Percentiles rank a stretch among this genome's conserved stretches.
Evolutionary conservation across 2,888 invertebrate species (phyloP).

Genomic region (Lithophane socia): DNA sequence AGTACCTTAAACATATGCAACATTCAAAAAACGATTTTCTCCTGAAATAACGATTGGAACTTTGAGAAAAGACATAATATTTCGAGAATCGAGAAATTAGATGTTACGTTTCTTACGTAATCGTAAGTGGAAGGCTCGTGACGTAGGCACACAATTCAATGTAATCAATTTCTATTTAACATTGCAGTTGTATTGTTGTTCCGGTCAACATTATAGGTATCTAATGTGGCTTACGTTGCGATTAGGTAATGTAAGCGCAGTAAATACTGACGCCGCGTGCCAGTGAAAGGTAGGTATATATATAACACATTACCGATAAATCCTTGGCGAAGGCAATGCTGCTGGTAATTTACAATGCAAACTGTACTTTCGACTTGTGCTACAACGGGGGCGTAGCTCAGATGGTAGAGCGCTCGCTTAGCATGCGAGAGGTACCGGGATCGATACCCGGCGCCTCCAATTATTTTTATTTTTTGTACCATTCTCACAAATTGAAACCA

Average conservation of each 20-base stretch:
- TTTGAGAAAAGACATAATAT: background rate
- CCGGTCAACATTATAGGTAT: background rate
- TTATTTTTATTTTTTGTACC: conserved; percentile 35
- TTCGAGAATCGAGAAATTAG: background rate
- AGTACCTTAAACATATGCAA: background rate
- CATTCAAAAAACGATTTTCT: background rate
- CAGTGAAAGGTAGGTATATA: conserved; percentile 29
- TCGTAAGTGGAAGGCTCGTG: too few species aligned
- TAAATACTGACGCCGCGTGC: background rate
- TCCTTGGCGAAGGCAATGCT: conserved; percentile 35
- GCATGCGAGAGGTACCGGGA: conserved; percentile 90
- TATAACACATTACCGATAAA: conserved; percentile 3
- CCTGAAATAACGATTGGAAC: background rate
- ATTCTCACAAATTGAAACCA: background rate
- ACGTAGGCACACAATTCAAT: background rate
- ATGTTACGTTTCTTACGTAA: too few species aligned
- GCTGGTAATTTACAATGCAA: conserved; percentile 38
- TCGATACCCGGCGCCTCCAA: conserved; percentile 90
- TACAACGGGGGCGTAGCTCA: conserved; percentile 88
- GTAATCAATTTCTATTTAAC: background rate
- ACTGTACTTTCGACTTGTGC: conserved; percentile 14
- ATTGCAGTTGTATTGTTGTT: background rate
- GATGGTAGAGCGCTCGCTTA: conserved; percentile 91
- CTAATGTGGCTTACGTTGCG: background rate
- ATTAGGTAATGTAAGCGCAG: background rate